These are phyloP conservation scores for Metallyticus violacea DNA, from an alignment of 2,888 invertebrate genomes.

Conservation along the genomic window DNA sequence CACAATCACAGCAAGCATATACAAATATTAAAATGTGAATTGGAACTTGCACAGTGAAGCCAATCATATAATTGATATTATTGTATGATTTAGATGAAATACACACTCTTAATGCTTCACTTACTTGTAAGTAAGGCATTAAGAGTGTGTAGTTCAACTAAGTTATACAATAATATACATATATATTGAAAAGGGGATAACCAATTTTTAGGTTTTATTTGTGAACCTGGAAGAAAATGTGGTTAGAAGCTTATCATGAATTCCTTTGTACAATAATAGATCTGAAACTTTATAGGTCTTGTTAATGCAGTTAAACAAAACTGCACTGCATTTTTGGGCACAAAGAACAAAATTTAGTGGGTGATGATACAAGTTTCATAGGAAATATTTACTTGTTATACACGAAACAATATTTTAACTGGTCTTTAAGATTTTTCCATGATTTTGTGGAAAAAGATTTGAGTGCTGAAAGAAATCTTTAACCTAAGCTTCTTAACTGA, in stretches of 20 bases:
- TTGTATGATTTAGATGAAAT: no score
- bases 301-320: background rate
- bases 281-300: background rate
- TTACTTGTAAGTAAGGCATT: no score
- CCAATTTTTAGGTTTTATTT: no score
- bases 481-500: background rate
- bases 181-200: no score
- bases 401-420: background rate
- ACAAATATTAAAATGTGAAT: no score
- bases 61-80: no score
- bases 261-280: background rate
- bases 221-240: background rate
- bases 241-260: background rate
- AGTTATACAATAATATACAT: no score
- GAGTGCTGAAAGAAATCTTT: background rate
- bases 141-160: no score
- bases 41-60: no score
- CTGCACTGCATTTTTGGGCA: background rate
- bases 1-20: no score
- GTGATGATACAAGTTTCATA: background rate
- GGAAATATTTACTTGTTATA: background rate
- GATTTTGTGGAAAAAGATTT: background rate
- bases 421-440: background rate
- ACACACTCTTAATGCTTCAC: no score
- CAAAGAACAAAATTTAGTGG: background rate